Evolutionary conservation across 1,140 invertebrate genomes (phyloP), one percentile per base, ranked within the genome.

Genomic region (Odontomachus brunneus): DNA sequence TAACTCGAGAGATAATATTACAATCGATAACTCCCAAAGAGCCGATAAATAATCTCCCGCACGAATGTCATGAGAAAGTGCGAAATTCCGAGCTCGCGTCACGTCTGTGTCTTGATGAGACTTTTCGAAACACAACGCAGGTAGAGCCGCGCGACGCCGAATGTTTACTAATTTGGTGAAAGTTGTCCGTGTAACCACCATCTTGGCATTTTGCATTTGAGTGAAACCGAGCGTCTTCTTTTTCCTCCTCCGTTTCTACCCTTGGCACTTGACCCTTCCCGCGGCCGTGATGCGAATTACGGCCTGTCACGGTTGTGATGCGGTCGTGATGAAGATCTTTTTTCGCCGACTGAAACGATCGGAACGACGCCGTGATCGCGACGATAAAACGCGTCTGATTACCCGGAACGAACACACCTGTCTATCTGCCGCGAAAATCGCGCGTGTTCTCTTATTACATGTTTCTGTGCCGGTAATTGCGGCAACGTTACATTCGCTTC

Each of bases 111-210:
- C 17, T 62, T 15, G 22, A 11, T 11, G 38, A 74, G n/a, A 63
- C 24, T 26, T 75, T 49, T 75, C 59, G 57, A 75, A 63, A 49
- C 38, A 49, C 24, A 29, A 29, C 24, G 17, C 22, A 48, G 38
- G 57, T 0, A 60, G 24, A 62, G 44, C n/a, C 11, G 19, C 59
- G 17, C 44, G 15, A 55, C 22, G 53, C 22, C 29, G 26, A 51
- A 48, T 53, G 17, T 72, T 80, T 72, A 12, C 22, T 69, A 66
- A 84, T 84, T 78, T 63, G 59, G 84, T 72, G 84, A 85, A 85
- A 85, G 82, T 84, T 15, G 12, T 53, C 2, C 19, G 26, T 66
- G 12, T 65, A 26, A 51, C 14, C 9, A 48, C 4, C 57, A 24
- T 65, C n/a, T 38, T 9, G 29, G 51, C 29, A 53, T 74, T 12